Conservation (phyloP, 2,797 vertebrate genomes). For the Gephyroberyx darwinii region DNA sequence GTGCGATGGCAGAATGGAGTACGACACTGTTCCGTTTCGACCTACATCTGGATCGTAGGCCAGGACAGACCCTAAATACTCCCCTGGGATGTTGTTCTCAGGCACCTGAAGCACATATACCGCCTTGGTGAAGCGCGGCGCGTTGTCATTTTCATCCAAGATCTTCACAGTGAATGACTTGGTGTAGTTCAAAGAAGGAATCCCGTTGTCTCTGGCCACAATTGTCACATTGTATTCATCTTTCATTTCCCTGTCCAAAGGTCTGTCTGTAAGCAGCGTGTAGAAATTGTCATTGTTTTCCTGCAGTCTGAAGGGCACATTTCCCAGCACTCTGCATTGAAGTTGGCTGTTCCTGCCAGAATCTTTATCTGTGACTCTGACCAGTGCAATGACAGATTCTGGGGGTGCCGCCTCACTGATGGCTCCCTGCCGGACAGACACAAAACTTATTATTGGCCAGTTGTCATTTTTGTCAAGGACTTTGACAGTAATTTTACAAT, state of each 20-base stretch:
- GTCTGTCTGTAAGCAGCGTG: conserved; percentile 94
- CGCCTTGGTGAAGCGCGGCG: conserved; percentile 93
- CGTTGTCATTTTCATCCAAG: conserved; percentile 97
- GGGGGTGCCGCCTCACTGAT: conserved; percentile 97
- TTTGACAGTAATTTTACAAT: conserved; percentile 97
- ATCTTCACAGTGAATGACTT: conserved; percentile 96
- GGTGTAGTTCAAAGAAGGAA: conserved; percentile 93
- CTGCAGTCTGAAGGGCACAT: conserved; percentile 93
- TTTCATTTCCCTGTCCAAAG: conserved; percentile 93
- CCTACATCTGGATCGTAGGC: conserved; percentile 97
- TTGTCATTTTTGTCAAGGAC: conserved; percentile 98
- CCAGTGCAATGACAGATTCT: conserved; percentile 95
- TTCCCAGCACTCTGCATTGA: conserved; percentile 93
- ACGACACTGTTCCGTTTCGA: conserved; percentile 95
- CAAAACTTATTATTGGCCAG: conserved; percentile 94
- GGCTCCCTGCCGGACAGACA: conserved; percentile 96
- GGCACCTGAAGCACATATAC: conserved; percentile 95
- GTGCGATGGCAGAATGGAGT: conserved; percentile 93
- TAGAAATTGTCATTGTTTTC: conserved; percentile 98
- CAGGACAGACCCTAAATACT: conserved; percentile 94
- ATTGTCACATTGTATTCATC: conserved; percentile 98
- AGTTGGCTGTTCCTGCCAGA: conserved; percentile 95
- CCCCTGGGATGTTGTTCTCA: conserved; percentile 98
- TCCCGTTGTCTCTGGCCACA: conserved; percentile 94
- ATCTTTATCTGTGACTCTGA: conserved; percentile 96